These are phyloP conservation scores for Borostomias antarcticus DNA, from an alignment of 2,797 vertebrate genomes.

Conservation along the genomic window DNA sequence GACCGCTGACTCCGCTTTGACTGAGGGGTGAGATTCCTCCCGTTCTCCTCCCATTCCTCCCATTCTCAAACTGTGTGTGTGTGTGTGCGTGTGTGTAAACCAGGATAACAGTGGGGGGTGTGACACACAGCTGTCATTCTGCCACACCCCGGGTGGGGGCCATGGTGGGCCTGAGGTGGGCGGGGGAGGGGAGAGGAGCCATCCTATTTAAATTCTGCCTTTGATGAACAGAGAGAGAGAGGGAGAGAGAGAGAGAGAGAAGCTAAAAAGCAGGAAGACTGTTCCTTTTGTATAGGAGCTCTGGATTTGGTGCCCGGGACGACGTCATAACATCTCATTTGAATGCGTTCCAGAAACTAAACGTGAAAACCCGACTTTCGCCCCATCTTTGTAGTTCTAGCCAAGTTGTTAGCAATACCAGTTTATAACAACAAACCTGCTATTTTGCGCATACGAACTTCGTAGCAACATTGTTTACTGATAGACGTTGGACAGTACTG, in stretches of 20 bases:
- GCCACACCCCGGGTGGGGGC: slow-evolving; percentile 31
- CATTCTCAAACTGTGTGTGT: slow-evolving; percentile 24
- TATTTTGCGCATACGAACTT: too few relatives aligned
- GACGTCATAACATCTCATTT: too few relatives aligned
- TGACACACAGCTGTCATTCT: slow-evolving; percentile 57
- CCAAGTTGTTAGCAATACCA: too few relatives aligned
- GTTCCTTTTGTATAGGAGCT: too few relatives aligned
- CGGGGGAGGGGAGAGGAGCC: too few relatives aligned
- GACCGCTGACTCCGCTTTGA: slow-evolving; percentile 42
- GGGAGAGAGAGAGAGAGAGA: not conserved
- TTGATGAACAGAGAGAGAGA: not conserved
- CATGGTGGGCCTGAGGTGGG: slow-evolving; percentile 6
- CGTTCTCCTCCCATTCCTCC: slow-evolving; percentile 29
- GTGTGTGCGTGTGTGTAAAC: slow-evolving; percentile 10
- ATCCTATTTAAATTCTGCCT: slow-evolving; percentile 20
- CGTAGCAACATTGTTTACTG: too few relatives aligned
- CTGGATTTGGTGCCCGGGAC: too few relatives aligned
- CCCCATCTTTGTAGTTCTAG: too few relatives aligned
- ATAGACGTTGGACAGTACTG: too few relatives aligned
- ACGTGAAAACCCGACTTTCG: too few relatives aligned
- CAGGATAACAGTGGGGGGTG: slow-evolving; percentile 2
- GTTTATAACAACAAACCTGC: too few relatives aligned
- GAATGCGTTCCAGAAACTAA: too few relatives aligned
- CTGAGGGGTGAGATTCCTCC: slow-evolving; percentile 29
- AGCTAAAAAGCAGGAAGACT: not conserved